Conservation (phyloP, 1,140 invertebrate species). For the Sminthurides bifidus region DNA sequence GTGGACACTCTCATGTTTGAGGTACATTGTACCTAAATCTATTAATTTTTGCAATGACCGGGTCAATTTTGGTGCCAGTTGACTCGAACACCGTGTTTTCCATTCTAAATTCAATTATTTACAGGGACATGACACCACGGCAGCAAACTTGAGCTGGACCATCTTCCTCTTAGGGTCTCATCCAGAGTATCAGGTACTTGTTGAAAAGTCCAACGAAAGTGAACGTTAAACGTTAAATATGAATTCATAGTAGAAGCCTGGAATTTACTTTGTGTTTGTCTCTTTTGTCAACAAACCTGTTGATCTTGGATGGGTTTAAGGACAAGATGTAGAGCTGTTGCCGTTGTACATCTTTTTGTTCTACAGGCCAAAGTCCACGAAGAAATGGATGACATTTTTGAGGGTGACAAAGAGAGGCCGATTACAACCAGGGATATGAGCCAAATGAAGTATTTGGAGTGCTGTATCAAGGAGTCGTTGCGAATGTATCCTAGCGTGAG, state of each 20-base stretch:
- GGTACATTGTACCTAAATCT: slow-evolving; percentile 91
- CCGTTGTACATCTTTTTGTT: too few relatives aligned
- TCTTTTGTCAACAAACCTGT: too few relatives aligned
- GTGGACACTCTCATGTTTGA: slow-evolving; percentile 76
- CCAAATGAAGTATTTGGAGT: slow-evolving; percentile 46
- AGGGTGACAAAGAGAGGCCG: slow-evolving; percentile 27
- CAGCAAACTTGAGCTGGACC: slow-evolving; percentile 70
- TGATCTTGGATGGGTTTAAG: background rate
- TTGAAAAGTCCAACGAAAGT: background rate
- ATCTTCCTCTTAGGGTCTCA: slow-evolving; percentile 67
- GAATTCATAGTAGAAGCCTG: too few relatives aligned
- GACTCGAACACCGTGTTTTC: slow-evolving; percentile 65
- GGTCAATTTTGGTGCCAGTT: slow-evolving; percentile 70
- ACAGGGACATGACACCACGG: slow-evolving; percentile 83
- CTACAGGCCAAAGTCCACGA: slow-evolving; percentile 31
- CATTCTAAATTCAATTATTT: too few relatives aligned
- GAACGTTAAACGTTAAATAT: too few relatives aligned
- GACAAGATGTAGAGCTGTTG: too few relatives aligned
- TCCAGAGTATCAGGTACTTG: slow-evolving; percentile 60
- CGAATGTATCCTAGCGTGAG: slow-evolving; percentile 57
- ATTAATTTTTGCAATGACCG: slow-evolving; percentile 68
- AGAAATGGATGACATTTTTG: slow-evolving; percentile 35
- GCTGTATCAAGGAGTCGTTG: too few relatives aligned
- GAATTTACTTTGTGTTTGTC: too few relatives aligned
- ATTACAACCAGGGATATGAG: slow-evolving; percentile 40